Evolutionary conservation across 2,888 invertebrate species (phyloP).

Genomic region (Coelinius sp.): DNA sequence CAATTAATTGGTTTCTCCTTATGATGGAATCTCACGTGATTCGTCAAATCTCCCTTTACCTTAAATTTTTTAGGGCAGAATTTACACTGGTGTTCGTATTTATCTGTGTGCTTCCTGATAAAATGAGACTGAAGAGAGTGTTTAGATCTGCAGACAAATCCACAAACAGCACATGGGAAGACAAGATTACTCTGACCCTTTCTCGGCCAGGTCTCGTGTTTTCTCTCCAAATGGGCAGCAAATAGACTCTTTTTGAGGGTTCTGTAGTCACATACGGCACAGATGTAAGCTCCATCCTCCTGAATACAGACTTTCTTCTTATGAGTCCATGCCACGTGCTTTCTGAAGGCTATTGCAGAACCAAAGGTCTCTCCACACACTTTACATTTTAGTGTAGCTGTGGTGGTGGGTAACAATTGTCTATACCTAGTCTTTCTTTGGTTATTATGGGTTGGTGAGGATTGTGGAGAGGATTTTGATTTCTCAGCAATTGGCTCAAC

Average conservation of each 20-base stretch:
- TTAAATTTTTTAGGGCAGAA: conserved; percentile 66
- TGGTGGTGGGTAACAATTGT: conserved; percentile 1
- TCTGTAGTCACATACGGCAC: conserved; percentile 66
- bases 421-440: conserved; percentile 25
- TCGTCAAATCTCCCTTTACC: conserved; percentile 68
- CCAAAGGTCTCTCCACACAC: conserved; percentile 63
- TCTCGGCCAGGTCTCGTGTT: conserved; percentile 64
- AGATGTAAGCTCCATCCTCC: conserved; percentile 64
- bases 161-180: conserved; percentile 65
- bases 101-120: conserved; percentile 67
- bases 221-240: conserved; percentile 61
- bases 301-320: conserved; percentile 66
- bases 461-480: conserved; percentile 1
- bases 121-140: conserved; percentile 69
- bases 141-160: conserved; percentile 66
- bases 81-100: conserved; percentile 65
- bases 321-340: conserved; percentile 68
- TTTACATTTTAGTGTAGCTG: conserved; percentile 59
- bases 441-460: not conserved
- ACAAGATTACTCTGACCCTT: conserved; percentile 54
- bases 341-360: conserved; percentile 59
- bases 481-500: conserved; percentile 26
- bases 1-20: conserved; percentile 68
- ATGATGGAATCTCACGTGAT: conserved; percentile 67
- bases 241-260: conserved; percentile 63